A percentile compares a stretch with the other conserved stretches of the same genome.
Evolutionary conservation across 92 coral and sea anemone species (phyloP).

Genomic region (Phenganax marumi): DNA sequence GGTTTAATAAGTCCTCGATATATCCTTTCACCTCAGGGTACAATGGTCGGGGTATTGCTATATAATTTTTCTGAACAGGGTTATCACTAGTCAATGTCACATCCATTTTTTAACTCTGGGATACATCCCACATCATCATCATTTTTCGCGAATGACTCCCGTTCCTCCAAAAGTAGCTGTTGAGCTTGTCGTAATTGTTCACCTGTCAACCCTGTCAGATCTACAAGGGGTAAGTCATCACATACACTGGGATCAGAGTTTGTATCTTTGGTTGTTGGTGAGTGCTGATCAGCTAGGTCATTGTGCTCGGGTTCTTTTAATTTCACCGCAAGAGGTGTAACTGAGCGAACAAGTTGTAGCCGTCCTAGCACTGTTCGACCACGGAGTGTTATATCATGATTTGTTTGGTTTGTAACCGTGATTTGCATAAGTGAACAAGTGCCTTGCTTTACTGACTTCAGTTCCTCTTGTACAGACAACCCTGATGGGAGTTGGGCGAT

Average conservation of each 20-base stretch:
- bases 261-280: too few relatives aligned
- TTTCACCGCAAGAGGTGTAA: neutral
- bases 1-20: neutral
- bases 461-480: constrained; percentile 26
- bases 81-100: too few relatives aligned
- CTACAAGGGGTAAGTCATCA: too few relatives aligned
- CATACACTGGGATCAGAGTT: too few relatives aligned
- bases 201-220: too few relatives aligned
- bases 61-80: neutral
- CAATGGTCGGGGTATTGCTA: neutral
- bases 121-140: neutral
- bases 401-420: constrained; percentile 32
- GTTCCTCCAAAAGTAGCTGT: neutral
- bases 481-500: constrained; percentile 33
- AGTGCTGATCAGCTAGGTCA: neutral
- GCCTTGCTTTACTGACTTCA: constrained; percentile 27
- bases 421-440: constrained; percentile 11
- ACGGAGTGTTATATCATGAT: neutral
- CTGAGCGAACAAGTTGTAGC: too few relatives aligned
- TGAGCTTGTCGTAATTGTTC: neutral
- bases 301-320: neutral
- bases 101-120: too few relatives aligned
- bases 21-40: neutral
- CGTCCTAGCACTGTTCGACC: neutral
- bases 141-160: neutral